Conservation (phyloP, 2,113 vertebrate species). For the Tetraodon nigroviridis region DNA sequence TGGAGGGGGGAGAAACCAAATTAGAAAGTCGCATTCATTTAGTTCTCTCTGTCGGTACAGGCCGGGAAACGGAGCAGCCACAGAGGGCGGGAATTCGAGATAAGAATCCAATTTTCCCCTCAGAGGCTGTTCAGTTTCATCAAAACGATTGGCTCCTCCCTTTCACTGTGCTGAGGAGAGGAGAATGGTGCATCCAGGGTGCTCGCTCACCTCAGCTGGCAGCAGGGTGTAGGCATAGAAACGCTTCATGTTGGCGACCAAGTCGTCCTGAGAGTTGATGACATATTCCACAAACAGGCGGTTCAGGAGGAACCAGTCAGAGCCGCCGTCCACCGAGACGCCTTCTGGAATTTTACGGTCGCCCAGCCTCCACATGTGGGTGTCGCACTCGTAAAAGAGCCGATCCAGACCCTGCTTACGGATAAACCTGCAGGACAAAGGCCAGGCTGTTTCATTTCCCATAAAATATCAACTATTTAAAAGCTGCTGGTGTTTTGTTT, state of each 20-base stretch:
- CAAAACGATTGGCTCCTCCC: slow-evolving; percentile 25
- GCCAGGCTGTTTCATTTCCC: background rate
- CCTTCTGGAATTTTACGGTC: slow-evolving; percentile 94
- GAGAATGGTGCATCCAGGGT: background rate
- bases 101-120: slow-evolving; percentile 52
- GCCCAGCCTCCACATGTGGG: slow-evolving; percentile 98
- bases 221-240: slow-evolving; percentile 96
- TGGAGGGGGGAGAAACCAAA: slow-evolving; percentile 10
- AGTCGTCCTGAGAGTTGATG: slow-evolving; percentile 86
- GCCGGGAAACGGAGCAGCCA: slow-evolving; percentile 42
- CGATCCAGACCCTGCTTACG: slow-evolving; percentile 94
- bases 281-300: slow-evolving; percentile 93
- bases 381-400: slow-evolving; percentile 94
- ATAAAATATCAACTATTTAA: background rate
- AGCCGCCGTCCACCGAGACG: slow-evolving; percentile 90
- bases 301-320: slow-evolving; percentile 97
- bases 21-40: slow-evolving; percentile 33
- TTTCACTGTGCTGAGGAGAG: slow-evolving; percentile 7
- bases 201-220: slow-evolving; percentile 85
- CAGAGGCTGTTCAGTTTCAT: slow-evolving; percentile 43
- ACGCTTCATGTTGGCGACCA: slow-evolving; percentile 93
- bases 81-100: slow-evolving; percentile 28
- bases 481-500: background rate
- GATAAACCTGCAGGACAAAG: slow-evolving; percentile 80
- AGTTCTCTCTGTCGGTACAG: slow-evolving; percentile 13